phyloP scores from a whole-genome alignment of 1,140 invertebrate genomes.

The Nebria ingens region DNA sequence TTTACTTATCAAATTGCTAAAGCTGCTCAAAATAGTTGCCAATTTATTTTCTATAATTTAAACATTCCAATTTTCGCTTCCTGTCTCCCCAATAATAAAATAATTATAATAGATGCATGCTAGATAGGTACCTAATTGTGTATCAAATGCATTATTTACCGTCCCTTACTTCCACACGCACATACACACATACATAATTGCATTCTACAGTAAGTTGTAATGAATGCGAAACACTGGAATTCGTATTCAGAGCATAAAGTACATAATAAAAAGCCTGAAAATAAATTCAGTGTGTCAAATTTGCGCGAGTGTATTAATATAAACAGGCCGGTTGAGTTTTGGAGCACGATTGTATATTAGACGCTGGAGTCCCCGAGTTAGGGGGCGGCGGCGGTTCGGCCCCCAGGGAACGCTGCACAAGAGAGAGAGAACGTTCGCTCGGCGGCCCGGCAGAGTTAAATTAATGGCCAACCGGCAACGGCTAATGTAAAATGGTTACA shows the following conservation, averaged over 20 bases:
- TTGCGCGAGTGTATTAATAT: slow-evolving; percentile 6
- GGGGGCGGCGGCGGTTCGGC: neutral
- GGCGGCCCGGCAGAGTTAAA: neutral
- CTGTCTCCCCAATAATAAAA: too few species aligned
- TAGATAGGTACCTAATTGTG: too few species aligned
- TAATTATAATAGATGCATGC: too few species aligned
- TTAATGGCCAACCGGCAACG: slow-evolving; percentile 3
- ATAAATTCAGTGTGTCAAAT: slow-evolving; percentile 5
- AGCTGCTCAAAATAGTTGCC: too few species aligned
- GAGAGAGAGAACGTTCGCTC: neutral
- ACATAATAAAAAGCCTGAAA: slow-evolving; percentile 2
- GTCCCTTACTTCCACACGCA: too few species aligned
- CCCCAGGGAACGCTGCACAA: neutral
- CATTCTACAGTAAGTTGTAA: too few species aligned
- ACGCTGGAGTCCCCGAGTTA: neutral
- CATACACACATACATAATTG: too few species aligned
- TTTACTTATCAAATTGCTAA: too few species aligned
- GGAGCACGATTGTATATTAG: neutral
- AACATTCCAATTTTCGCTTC: too few species aligned
- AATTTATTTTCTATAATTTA: too few species aligned
- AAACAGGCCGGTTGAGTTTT: slow-evolving; percentile 8
- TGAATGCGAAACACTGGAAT: neutral
- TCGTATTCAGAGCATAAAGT: slow-evolving; percentile 3
- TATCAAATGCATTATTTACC: too few species aligned
- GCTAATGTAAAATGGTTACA: slow-evolving; percentile 6